phyloP scores from a whole-genome alignment of 2,113 vertebrate genomes.

The Podilymbus podiceps region DNA sequence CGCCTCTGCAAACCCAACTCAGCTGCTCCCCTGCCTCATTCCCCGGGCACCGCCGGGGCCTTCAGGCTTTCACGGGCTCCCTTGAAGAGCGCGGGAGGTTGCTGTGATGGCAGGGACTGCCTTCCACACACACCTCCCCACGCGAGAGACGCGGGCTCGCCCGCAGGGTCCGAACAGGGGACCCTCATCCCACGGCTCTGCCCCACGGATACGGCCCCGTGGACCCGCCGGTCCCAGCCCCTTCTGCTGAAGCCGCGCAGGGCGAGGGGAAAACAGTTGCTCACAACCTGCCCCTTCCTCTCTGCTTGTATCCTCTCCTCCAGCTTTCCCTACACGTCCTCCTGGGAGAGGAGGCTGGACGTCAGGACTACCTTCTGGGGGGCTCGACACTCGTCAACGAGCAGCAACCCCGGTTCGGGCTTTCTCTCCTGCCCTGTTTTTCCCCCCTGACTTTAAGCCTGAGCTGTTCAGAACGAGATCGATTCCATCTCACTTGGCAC shows the following conservation, averaged over 20 bases:
- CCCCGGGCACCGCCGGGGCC: not conserved
- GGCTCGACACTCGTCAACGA: fast-evolving
- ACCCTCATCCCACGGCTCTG: not conserved
- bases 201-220: no score
- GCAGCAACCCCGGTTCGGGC: not conserved
- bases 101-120: not conserved
- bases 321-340: not conserved
- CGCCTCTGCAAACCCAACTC: not conserved
- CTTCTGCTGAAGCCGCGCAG: no score
- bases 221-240: no score
- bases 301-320: not conserved
- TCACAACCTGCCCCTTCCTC: fast-evolving
- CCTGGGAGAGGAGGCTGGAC: not conserved
- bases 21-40: not conserved
- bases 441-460: not conserved
- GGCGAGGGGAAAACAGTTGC: no score
- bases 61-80: not conserved
- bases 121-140: not conserved
- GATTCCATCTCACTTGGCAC: not conserved
- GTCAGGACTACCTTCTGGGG: not conserved
- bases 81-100: fast-evolving
- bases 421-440: fast-evolving
- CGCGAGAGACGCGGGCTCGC: not conserved
- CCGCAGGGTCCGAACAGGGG: fast-evolving
- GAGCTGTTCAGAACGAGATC: not conserved